Conservation (phyloP, 2,797 vertebrate genomes). For the Dipus sagitta region DNA sequence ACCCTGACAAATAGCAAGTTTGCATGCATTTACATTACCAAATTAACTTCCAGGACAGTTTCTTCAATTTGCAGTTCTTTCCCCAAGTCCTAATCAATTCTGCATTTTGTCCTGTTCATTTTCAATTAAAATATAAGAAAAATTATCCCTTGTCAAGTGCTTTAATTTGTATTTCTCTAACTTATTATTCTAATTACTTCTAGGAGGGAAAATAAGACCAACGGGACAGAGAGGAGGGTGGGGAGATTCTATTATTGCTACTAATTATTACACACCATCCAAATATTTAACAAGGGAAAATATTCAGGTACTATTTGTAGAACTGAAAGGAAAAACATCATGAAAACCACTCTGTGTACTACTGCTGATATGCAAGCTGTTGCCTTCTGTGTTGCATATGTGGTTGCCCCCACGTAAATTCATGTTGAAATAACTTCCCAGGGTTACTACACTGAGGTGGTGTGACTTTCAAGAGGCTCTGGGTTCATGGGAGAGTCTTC, state of each 20-base stretch:
- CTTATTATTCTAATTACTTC: not conserved
- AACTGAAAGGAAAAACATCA: not conserved
- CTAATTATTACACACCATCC: not conserved
- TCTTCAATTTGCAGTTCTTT: not conserved
- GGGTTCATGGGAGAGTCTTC: not conserved
- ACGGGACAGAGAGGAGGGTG: not conserved
- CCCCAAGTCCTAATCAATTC: not conserved
- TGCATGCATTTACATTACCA: not conserved
- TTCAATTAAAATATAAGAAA: not conserved
- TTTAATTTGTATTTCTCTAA: conserved; percentile 12
- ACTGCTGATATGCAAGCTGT: no score
- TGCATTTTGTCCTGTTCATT: not conserved
- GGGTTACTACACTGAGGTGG: not conserved
- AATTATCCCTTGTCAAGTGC: not conserved
- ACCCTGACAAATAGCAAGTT: not conserved
- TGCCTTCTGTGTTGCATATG: no score
- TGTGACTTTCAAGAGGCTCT: not conserved
- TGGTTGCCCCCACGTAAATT: not conserved
- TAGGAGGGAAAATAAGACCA: not conserved
- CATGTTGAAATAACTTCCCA: not conserved
- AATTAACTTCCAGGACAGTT: not conserved
- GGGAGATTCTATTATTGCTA: not conserved
- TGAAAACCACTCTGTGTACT: not conserved
- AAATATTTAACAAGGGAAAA: not conserved
- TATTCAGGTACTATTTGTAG: not conserved